Base-by-base conservation (phyloP, 2,113 vertebrate species). In the Equus przewalskii region DNA sequence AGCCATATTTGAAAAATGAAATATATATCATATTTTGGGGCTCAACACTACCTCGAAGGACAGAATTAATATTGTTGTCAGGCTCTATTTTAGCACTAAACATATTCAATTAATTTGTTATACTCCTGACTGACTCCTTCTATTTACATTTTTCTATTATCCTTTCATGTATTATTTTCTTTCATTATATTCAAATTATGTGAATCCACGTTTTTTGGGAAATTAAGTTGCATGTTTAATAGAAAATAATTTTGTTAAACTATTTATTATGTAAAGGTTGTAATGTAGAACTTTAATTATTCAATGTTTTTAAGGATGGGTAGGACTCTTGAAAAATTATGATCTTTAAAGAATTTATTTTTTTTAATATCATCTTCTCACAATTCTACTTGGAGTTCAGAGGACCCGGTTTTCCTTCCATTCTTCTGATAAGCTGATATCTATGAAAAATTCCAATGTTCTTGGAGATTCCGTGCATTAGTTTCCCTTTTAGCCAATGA, bases 181-280 rank as follows among this genome's bases (percentile, higher is more conserved):
- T 84, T 93, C 15, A 84, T 78, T 70, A 60, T 62, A 84, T 93
- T 84, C 28, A 85, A 93, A 88, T 79, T 51, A n/a, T 44, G 33
- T 62, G 15, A 84, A 78, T 19, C 13, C 14, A n/a, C 62, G n/a
- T 60, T 69, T 86, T 12, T 89, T 3, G 33, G 41, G 36, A 76
- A 85, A 89, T 70, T 54, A 54, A 70, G 19, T 84, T 56, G 3
- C 16, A 64, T 26, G 5, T 91, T 86, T 86, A 26, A 2, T n/a
- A 16, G 36, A 76, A 90, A 28, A 46, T 58, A 58, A 90, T 84
- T 90, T 84, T 76, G 21, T 58, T 84, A 49, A 13, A 1, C 14
- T 36, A 60, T 49, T 67, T 67, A 10, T 58, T 33, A 69, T 7
- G 22, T 78, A 95, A 84, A 76, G 3, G 1, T 21, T 67, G 2